Evolutionary conservation across 2,113 vertebrate genomes (phyloP).

Genomic region (Glaucomys volans): DNA sequence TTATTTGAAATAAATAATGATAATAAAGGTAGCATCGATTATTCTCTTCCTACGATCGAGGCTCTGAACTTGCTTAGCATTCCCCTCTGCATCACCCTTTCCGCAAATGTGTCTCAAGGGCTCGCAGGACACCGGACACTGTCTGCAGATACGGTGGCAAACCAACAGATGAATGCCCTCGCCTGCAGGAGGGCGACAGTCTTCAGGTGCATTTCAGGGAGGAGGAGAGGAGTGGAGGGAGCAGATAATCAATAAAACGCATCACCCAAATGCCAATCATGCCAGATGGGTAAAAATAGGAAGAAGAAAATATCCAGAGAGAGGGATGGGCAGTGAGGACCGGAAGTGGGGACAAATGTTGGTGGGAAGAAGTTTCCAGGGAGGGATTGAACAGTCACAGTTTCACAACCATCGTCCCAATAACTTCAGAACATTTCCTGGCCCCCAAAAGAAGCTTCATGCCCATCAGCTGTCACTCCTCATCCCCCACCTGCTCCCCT

Average conservation of each 20-base stretch:
- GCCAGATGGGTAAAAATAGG: not conserved
- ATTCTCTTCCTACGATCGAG: fast-evolving
- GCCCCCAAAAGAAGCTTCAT: not conserved
- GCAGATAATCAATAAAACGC: no score
- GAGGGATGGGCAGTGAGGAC: not conserved
- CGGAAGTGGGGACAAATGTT: no score
- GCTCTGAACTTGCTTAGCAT: not conserved
- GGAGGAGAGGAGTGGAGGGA: no score
- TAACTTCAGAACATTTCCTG: not conserved
- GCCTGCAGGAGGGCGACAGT: not conserved
- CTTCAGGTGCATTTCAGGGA: not conserved
- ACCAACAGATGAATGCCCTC: not conserved
- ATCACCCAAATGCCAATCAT: not conserved
- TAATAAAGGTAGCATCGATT: not conserved
- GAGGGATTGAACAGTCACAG: not conserved
- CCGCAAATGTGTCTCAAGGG: not conserved
- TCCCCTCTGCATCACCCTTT: not conserved
- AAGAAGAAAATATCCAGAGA: not conserved
- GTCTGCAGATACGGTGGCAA: not conserved
- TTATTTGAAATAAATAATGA: slow-evolving; percentile 33
- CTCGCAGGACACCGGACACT: not conserved
- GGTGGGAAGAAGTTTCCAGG: not conserved
- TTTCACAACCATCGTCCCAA: not conserved
- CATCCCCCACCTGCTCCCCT: no score
- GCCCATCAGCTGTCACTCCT: not conserved